phyloP scores from a whole-genome alignment of 2,113 vertebrate species.

The Anolis sagrei region DNA sequence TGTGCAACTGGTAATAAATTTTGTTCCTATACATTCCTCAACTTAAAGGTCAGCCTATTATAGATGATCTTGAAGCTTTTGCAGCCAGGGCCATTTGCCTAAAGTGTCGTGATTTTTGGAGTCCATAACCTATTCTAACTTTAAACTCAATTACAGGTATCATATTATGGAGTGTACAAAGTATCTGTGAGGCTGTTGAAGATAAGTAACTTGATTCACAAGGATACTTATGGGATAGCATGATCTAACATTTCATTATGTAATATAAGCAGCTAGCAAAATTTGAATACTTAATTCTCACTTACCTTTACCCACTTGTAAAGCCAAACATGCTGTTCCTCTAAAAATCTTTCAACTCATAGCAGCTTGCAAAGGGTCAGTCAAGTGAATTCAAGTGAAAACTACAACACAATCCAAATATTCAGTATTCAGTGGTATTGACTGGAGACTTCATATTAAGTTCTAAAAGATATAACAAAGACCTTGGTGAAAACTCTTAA shows the following conservation, averaged over 20 bases:
- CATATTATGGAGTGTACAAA: not conserved
- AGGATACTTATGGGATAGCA: not conserved
- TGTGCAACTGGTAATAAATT: not conserved
- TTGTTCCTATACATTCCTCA: not conserved
- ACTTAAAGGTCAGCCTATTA: not conserved
- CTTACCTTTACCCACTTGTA: not conserved
- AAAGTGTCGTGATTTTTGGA: not conserved
- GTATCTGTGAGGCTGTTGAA: not conserved
- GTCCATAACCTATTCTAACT: not conserved
- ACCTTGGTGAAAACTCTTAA: no score
- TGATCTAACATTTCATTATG: not conserved
- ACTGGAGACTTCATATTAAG: not conserved
- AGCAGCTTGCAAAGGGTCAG: no score
- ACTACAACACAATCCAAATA: not conserved
- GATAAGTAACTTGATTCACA: not conserved
- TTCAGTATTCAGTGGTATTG: not conserved
- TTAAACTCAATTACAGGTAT: not conserved
- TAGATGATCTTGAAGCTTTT: not conserved
- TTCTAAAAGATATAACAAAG: not conserved
- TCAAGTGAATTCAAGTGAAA: not conserved
- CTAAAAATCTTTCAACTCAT: not conserved
- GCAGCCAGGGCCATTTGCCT: not conserved
- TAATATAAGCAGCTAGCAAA: not conserved
- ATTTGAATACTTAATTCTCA: not conserved
- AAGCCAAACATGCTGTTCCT: not conserved